Percentiles rank a stretch among this genome's conserved stretches.
Evolutionary conservation across 2,888 invertebrate genomes (phyloP).

Genomic region (Ornithoptera priamus): DNA sequence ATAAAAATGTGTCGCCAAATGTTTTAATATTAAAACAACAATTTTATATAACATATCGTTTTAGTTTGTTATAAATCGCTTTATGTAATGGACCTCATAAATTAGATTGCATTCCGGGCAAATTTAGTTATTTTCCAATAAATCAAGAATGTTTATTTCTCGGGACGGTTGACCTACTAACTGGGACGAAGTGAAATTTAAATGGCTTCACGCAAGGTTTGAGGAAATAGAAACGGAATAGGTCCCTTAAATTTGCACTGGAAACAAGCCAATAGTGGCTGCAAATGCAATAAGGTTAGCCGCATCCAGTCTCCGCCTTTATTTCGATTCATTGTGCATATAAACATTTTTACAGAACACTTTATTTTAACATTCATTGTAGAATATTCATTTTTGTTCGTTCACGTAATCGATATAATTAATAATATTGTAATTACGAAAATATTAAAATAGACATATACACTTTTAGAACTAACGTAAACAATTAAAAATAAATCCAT

Average conservation of each 20-base stretch:
- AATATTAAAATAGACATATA: too few species aligned
- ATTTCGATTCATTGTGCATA: slow-evolving; percentile 8
- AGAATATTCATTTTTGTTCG: slow-evolving; percentile 5
- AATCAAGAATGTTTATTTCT: slow-evolving; percentile 38
- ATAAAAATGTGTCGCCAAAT: background rate
- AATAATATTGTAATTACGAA: background rate
- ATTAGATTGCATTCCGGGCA: slow-evolving; percentile 17
- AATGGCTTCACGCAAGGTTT: slow-evolving; percentile 45
- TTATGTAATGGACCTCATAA: slow-evolving; percentile 8
- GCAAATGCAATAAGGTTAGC: slow-evolving; percentile 28
- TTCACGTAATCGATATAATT: background rate
- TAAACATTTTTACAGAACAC: slow-evolving; percentile 4
- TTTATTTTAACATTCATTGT: background rate
- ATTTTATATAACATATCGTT: background rate
- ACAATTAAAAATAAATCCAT: too few species aligned
- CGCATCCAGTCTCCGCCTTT: slow-evolving; percentile 13
- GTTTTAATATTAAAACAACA: background rate
- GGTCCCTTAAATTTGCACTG: slow-evolving; percentile 50
- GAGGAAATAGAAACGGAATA: slow-evolving; percentile 55
- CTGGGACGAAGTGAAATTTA: slow-evolving; percentile 43
- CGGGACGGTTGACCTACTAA: slow-evolving; percentile 49
- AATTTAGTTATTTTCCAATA: slow-evolving; percentile 34
- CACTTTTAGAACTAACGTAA: too few species aligned
- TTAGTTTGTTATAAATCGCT: slow-evolving; percentile 2
- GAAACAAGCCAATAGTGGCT: slow-evolving; percentile 36